A percentile compares a stretch with the other conserved stretches of the same genome.
phyloP scores from a whole-genome alignment of 1,140 invertebrate species.

The Apis laboriosa region DNA sequence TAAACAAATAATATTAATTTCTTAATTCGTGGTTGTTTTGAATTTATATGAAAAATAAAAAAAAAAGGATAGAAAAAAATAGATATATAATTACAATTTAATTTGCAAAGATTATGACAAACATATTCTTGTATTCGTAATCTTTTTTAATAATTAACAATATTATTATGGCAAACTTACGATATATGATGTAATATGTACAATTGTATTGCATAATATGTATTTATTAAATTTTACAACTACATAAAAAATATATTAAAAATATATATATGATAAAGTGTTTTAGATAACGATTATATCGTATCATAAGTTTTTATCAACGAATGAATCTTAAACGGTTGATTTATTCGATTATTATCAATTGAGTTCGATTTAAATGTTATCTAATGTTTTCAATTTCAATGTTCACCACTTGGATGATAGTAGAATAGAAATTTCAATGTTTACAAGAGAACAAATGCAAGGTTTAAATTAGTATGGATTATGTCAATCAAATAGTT shows the following conservation, averaged over 20 bases:
- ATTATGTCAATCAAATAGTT: neutral
- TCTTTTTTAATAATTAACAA: slow-evolving; percentile 16
- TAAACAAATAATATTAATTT: neutral
- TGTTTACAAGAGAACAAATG: neutral
- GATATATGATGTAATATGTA: slow-evolving; percentile 9
- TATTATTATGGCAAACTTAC: neutral
- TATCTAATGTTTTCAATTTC: neutral
- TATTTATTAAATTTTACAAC: neutral
- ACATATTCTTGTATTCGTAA: too few relatives aligned
- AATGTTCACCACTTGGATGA: neutral
- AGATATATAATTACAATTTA: too few relatives aligned
- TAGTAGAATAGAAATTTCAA: neutral
- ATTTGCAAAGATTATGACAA: neutral
- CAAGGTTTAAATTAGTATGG: neutral
- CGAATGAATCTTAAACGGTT: neutral
- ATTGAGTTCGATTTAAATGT: neutral
- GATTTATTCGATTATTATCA: neutral
- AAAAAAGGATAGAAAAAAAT: too few relatives aligned
- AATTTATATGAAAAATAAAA: neutral
- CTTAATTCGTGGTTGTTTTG: neutral
- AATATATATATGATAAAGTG: neutral
- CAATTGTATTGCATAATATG: neutral
- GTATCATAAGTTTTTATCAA: neutral
- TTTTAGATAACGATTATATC: neutral
- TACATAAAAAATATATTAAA: neutral